A percentile compares a stretch with the other conserved stretches of the same genome.
phyloP scores from a whole-genome alignment of 2,113 vertebrate species.

The Trogon surrucura region DNA sequence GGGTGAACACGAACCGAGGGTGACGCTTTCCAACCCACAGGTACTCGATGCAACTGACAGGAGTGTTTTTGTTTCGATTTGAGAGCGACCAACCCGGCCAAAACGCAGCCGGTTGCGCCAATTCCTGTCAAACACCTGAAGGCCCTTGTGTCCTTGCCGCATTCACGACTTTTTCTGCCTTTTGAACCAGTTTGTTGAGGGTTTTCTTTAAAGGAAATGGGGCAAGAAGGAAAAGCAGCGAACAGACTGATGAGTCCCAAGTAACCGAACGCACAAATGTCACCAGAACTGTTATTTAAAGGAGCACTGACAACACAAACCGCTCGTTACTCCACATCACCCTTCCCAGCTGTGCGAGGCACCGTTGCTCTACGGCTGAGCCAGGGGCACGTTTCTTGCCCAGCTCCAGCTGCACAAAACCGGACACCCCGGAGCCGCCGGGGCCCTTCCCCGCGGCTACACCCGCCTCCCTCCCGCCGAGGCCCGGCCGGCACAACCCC shows the following conservation, averaged over 20 bases:
- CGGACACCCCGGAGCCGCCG: rapidly evolving
- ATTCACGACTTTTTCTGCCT: not conserved
- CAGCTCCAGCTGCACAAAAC: rapidly evolving
- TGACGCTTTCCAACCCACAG: not conserved
- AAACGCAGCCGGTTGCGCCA: not conserved
- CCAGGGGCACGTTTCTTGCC: rapidly evolving
- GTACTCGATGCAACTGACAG: rapidly evolving
- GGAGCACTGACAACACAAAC: rapidly evolving
- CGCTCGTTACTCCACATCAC: not conserved
- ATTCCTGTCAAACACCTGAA: not conserved
- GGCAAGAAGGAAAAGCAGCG: rapidly evolving
- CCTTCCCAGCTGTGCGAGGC: rapidly evolving
- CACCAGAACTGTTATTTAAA: not conserved
- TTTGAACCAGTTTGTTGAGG: not conserved
- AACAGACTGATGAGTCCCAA: rapidly evolving
- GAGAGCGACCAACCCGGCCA: not conserved
- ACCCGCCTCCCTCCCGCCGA: not conserved
- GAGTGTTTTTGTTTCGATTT: not conserved
- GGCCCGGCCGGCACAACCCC: not conserved
- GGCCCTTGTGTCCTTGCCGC: not conserved
- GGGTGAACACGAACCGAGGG: not conserved
- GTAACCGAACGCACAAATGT: rapidly evolving
- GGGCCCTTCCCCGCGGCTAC: too few species aligned
- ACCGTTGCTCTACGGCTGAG: rapidly evolving
- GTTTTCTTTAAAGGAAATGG: not conserved